Conservation (phyloP, 2,797 vertebrate genomes). For the Liparis tanakae region DNA sequence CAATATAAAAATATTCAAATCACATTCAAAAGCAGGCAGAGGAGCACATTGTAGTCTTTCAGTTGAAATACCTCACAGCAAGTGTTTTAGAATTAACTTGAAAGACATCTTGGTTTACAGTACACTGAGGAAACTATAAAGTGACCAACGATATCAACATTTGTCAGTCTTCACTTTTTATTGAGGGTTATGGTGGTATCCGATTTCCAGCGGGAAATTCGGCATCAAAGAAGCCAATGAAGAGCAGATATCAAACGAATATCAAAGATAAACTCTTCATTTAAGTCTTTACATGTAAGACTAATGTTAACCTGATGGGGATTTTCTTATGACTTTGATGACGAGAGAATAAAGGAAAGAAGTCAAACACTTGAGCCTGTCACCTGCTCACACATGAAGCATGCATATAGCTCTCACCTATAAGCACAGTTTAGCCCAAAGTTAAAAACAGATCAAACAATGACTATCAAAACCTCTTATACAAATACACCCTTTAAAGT, state of each 20-base stretch:
- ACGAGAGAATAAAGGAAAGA: constrained; percentile 67
- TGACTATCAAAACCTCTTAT: constrained; percentile 51
- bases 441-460: constrained; percentile 71
- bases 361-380: constrained; percentile 54
- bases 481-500: constrained; percentile 42
- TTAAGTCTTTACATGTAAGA: constrained; percentile 67
- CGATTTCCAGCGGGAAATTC: constrained; percentile 36
- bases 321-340: constrained; percentile 77
- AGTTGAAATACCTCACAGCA: not conserved
- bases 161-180: constrained; percentile 44
- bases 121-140: constrained; percentile 11
- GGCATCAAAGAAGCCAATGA: constrained; percentile 58
- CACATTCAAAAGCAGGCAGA: constrained; percentile 14
- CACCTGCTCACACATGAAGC: constrained; percentile 76
- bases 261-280: constrained; percentile 75
- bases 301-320: constrained; percentile 71
- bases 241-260: constrained; percentile 72
- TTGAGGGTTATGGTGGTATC: constrained; percentile 48
- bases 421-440: constrained; percentile 37
- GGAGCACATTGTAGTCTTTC: not conserved
- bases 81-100: not conserved
- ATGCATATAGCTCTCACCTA: constrained; percentile 46
- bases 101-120: constrained; percentile 36
- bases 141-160: constrained; percentile 31
- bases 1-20: constrained; percentile 3